phyloP scores from a whole-genome alignment of 2,113 vertebrate genomes.

The Poecilia latipinna region DNA sequence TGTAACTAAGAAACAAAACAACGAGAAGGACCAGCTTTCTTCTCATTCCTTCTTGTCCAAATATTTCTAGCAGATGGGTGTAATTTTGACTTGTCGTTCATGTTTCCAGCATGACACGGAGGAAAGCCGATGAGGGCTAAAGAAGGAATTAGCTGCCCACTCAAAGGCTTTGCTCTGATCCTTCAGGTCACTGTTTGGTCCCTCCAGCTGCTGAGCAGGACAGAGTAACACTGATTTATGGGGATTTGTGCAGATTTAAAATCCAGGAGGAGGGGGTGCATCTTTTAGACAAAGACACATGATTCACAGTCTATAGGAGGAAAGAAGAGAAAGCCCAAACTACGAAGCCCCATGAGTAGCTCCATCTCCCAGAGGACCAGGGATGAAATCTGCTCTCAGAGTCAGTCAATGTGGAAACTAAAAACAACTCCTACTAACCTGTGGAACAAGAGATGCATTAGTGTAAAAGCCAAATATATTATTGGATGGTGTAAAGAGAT shows the following conservation, averaged over 20 bases:
- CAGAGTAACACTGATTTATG: slow-evolving; percentile 67
- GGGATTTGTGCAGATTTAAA: slow-evolving; percentile 72
- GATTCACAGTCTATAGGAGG: slow-evolving; percentile 48
- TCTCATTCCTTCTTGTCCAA: slow-evolving; percentile 5
- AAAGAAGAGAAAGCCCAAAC: slow-evolving; percentile 10
- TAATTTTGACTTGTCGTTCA: slow-evolving; percentile 71
- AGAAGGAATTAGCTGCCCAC: slow-evolving; percentile 78
- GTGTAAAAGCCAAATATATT: not conserved
- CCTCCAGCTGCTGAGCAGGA: slow-evolving; percentile 73
- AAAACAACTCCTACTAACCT: not conserved
- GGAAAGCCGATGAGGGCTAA: slow-evolving; percentile 81
- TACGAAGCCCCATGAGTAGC: not conserved
- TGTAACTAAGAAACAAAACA: not conserved
- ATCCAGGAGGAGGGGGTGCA: slow-evolving; percentile 44
- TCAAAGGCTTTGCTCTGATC: slow-evolving; percentile 83
- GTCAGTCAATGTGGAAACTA: not conserved
- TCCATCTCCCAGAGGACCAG: not conserved
- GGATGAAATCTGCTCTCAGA: not conserved
- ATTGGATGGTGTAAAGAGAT: not conserved
- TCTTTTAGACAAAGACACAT: slow-evolving; percentile 48
- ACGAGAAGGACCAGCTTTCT: not conserved
- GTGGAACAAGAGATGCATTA: no score
- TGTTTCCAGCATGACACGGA: slow-evolving; percentile 62
- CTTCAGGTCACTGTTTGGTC: slow-evolving; percentile 74
- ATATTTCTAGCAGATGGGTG: slow-evolving; percentile 67